phyloP scores from a whole-genome alignment of 2,888 invertebrate genomes.

The Micoletzkya japonica region DNA sequence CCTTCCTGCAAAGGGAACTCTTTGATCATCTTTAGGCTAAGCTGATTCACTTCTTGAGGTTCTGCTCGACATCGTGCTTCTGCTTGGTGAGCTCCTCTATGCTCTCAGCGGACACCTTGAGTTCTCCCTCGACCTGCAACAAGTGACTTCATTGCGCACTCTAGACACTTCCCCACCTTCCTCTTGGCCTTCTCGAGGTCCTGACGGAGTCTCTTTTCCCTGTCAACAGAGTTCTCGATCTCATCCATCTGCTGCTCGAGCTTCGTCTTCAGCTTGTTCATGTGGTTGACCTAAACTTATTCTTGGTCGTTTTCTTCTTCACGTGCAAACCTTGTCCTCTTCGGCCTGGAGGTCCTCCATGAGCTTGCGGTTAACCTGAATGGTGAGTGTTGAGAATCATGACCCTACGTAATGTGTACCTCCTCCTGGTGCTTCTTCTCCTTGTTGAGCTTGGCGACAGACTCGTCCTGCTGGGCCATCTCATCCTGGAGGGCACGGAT shows the following conservation, averaged over 20 bases:
- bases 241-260: conserved; percentile 63
- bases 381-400: neutral
- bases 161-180: conserved; percentile 14
- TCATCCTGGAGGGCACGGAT: conserved; percentile 70
- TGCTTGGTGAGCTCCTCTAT: conserved; percentile 95
- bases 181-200: conserved; percentile 85
- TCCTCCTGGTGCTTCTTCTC: conserved; percentile 80
- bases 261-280: conserved; percentile 64
- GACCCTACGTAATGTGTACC: conserved; percentile 41
- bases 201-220: conserved; percentile 96
- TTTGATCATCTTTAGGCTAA: neutral
- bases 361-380: conserved; percentile 59
- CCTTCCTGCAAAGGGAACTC: conserved; percentile 72
- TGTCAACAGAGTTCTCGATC: conserved; percentile 94
- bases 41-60: conserved; percentile 75
- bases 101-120: conserved; percentile 96
- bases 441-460: conserved; percentile 62
- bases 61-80: conserved; percentile 81
- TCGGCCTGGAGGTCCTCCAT: conserved; percentile 64
- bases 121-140: conserved; percentile 81
- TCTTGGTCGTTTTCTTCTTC: neutral
- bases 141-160: too few species aligned
- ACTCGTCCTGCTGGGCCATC: conserved; percentile 71
- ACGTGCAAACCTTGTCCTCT: conserved; percentile 52
- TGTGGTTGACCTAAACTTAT: conserved; percentile 59